A percentile compares a stretch with the other conserved stretches of the same genome.
Conservation (phyloP, 2,888 invertebrate genomes). For the Erebia aethiops region DNA sequence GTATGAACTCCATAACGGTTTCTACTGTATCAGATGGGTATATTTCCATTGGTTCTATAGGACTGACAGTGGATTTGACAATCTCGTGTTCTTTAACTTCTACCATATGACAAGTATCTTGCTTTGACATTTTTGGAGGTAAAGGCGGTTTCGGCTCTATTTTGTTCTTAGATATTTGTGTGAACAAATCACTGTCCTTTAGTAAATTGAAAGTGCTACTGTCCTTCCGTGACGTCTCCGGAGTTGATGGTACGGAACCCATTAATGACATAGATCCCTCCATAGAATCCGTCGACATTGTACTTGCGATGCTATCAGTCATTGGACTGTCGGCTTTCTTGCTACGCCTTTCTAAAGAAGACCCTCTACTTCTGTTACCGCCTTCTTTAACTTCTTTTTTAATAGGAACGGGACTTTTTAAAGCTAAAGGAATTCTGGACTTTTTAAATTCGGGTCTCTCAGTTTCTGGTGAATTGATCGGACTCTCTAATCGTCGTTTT, state of each 20-base stretch:
- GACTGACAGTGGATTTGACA: conserved; percentile 83
- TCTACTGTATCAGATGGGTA: conserved; percentile 77
- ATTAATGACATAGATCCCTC: conserved; percentile 44
- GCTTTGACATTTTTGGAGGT: conserved; percentile 39
- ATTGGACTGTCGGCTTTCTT: conserved; percentile 44
- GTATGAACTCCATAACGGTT: conserved; percentile 78
- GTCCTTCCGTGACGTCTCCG: conserved; percentile 72
- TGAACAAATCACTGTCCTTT: conserved; percentile 87
- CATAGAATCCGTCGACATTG: conserved; percentile 54
- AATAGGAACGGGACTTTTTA: conserved; percentile 70
- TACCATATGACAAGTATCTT: conserved; percentile 82
- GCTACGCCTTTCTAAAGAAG: conserved; percentile 55
- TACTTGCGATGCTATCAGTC: conserved; percentile 49
- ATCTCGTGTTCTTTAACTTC: conserved; percentile 88
- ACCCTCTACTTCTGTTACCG: conserved; percentile 57
- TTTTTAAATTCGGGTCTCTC: conserved; percentile 68
- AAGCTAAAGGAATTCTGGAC: conserved; percentile 72
- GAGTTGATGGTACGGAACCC: conserved; percentile 52
- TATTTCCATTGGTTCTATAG: conserved; percentile 67
- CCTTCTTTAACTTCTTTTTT: conserved; percentile 62
- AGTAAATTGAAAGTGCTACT: conserved; percentile 85
- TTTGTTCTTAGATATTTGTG: conserved; percentile 84
- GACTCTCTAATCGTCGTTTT: conserved; percentile 81
- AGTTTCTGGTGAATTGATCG: conserved; percentile 67
- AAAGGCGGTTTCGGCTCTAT: conserved; percentile 46